Evolutionary conservation across 2,113 vertebrate genomes (phyloP).

Genomic region (Cyphomyrus discorhynchus): DNA sequence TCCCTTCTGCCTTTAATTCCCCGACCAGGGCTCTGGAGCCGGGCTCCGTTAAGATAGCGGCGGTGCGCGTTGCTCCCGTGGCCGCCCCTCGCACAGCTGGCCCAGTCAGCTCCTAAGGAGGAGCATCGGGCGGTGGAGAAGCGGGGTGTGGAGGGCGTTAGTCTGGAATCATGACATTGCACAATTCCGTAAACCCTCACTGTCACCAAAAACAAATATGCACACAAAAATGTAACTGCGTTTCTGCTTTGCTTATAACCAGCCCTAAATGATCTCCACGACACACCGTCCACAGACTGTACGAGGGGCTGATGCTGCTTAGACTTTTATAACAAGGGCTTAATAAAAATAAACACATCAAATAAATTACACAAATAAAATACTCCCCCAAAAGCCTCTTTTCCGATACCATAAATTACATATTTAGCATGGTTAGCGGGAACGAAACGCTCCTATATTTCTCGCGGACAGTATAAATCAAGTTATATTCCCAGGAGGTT

Average conservation of each 20-base stretch:
- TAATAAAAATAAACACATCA: not conserved
- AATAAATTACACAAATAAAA: not conserved
- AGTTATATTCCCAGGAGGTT: not conserved
- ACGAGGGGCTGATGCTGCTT: not conserved
- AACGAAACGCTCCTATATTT: not conserved
- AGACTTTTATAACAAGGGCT: not conserved
- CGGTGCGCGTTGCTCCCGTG: not conserved
- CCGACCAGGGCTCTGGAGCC: not conserved
- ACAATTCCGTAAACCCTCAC: not conserved
- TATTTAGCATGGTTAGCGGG: not conserved
- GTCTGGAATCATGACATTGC: slow-evolving; percentile 18
- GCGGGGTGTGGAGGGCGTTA: not conserved
- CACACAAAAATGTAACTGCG: not conserved
- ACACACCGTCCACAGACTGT: not conserved
- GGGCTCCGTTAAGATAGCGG: not conserved
- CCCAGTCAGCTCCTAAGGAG: slow-evolving; percentile 14
- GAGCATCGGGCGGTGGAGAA: not conserved
- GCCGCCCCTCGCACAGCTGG: slow-evolving; percentile 11
- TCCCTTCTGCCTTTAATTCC: not conserved
- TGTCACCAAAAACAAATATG: not conserved
- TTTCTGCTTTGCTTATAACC: not conserved
- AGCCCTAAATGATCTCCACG: not conserved
- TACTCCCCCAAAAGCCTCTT: not conserved
- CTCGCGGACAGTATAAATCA: not conserved
- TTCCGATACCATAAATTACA: not conserved